Conservation (phyloP, 1,140 invertebrate genomes). For the Eumeta japonica region DNA sequence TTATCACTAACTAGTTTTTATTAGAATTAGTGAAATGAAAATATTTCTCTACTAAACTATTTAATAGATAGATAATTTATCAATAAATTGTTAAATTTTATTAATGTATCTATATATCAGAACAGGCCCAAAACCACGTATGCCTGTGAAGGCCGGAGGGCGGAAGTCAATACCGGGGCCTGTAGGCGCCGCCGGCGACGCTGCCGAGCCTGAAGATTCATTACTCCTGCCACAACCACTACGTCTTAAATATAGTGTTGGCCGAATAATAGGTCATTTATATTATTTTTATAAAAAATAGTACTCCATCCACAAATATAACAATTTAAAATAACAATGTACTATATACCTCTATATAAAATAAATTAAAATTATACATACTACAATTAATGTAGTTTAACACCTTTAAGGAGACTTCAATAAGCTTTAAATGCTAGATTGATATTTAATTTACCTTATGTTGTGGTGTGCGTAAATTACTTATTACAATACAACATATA, state of each 20-base stretch:
- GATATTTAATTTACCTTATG: no score
- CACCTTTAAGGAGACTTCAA: no score
- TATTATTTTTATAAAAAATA: slow-evolving; percentile 32
- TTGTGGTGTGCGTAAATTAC: no score
- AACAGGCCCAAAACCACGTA: slow-evolving; percentile 63
- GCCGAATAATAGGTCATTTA: slow-evolving; percentile 64
- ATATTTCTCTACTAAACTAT: neutral
- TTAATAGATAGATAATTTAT: slow-evolving; percentile 1
- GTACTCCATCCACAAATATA: neutral
- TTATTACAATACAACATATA: no score
- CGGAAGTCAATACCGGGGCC: slow-evolving; percentile 22
- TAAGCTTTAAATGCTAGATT: no score
- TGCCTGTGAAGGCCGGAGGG: slow-evolving; percentile 63
- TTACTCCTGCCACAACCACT: slow-evolving; percentile 50
- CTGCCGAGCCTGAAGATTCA: slow-evolving; percentile 14
- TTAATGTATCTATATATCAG: slow-evolving; percentile 23
- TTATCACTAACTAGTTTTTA: no score
- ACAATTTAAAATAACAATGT: no score
- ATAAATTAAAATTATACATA: no score
- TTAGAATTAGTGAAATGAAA: slow-evolving; percentile 12
- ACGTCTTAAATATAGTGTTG: slow-evolving; percentile 58
- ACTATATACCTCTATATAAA: no score
- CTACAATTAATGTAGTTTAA: no score
- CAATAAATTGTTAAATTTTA: slow-evolving; percentile 1
- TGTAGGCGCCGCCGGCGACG: slow-evolving; percentile 24